These are phyloP conservation scores for Drosophila subquinaria DNA, from an alignment of 2,888 invertebrate species.

Conservation along the genomic window DNA sequence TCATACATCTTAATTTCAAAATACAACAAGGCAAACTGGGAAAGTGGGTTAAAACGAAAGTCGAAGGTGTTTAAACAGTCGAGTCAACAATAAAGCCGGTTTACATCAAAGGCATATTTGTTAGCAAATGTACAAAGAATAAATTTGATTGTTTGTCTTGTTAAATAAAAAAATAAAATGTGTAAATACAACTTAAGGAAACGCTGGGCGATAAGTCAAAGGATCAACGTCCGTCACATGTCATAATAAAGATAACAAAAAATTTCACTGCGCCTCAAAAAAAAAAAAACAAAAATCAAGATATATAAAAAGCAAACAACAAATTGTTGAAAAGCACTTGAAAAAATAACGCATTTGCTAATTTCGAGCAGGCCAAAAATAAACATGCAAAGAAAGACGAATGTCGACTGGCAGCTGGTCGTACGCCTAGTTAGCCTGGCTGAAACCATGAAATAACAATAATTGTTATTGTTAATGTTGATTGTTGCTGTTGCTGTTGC, in stretches of 20 bases:
- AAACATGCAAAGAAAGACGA: slow-evolving; percentile 15
- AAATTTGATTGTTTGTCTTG: slow-evolving; percentile 60
- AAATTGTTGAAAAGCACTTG: slow-evolving; percentile 28
- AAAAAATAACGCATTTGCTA: slow-evolving; percentile 31
- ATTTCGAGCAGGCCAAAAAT: slow-evolving; percentile 33
- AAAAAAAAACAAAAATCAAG: slow-evolving; percentile 5
- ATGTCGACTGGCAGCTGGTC: slow-evolving; percentile 13
- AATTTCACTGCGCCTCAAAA: slow-evolving; percentile 19
- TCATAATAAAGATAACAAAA: slow-evolving; percentile 17
- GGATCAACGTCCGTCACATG: slow-evolving; percentile 47
- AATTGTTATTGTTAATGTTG: slow-evolving; percentile 52
- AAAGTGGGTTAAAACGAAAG: slow-evolving; percentile 77
- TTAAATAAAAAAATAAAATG: slow-evolving; percentile 14
- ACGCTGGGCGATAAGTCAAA: slow-evolving; percentile 41
- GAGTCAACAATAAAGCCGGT: slow-evolving; percentile 57
- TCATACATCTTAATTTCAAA: slow-evolving; percentile 32
- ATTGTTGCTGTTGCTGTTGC: slow-evolving; percentile 15
- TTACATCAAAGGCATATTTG: slow-evolving; percentile 54
- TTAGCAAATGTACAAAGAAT: slow-evolving; percentile 56
- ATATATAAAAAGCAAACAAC: background rate
- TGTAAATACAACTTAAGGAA: slow-evolving; percentile 35
- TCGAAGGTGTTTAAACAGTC: slow-evolving; percentile 50
- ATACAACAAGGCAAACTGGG: slow-evolving; percentile 28
- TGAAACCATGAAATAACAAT: slow-evolving; percentile 40
- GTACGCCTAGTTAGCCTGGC: slow-evolving; percentile 22